Conservation (phyloP, 2,797 vertebrate genomes). For the Xiphophorus birchmanni region DNA sequence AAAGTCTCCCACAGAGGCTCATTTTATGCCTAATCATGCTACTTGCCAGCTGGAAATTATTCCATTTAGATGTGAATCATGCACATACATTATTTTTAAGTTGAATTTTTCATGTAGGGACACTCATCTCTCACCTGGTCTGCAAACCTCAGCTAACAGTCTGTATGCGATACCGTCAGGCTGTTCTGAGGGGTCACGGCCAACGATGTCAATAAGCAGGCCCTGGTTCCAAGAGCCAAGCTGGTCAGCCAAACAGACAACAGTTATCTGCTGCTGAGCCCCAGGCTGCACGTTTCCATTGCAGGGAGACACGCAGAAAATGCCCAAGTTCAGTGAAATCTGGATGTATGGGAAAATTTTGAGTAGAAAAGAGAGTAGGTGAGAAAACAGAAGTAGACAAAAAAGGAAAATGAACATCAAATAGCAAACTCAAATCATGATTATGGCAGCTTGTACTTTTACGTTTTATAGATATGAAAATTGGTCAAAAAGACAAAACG, state of each 20-base stretch:
- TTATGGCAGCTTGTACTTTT: not conserved
- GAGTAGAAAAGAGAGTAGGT: not conserved
- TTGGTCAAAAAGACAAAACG: not conserved
- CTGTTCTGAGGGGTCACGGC: slow-evolving; percentile 83
- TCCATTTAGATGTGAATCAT: not conserved
- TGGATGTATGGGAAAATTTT: slow-evolving; percentile 45
- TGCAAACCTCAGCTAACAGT: slow-evolving; percentile 85
- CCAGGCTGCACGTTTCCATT: slow-evolving; percentile 78
- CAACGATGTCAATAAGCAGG: slow-evolving; percentile 85
- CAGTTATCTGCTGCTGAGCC: slow-evolving; percentile 79
- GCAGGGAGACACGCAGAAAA: slow-evolving; percentile 87
- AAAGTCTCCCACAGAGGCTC: not conserved
- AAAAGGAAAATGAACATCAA: not conserved
- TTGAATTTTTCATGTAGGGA: not conserved
- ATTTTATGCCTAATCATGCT: not conserved
- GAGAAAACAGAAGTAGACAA: not conserved
- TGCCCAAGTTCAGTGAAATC: slow-evolving; percentile 79
- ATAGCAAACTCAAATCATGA: not conserved
- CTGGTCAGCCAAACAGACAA: slow-evolving; percentile 88
- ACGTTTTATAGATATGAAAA: not conserved
- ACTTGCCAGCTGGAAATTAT: not conserved
- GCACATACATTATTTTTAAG: not conserved
- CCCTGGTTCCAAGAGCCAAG: slow-evolving; percentile 81
- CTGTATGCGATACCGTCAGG: slow-evolving; percentile 83
- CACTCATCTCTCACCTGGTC: slow-evolving; percentile 81